Conservation (phyloP, 2,113 vertebrate genomes). For the Sander vitreus region DNA sequence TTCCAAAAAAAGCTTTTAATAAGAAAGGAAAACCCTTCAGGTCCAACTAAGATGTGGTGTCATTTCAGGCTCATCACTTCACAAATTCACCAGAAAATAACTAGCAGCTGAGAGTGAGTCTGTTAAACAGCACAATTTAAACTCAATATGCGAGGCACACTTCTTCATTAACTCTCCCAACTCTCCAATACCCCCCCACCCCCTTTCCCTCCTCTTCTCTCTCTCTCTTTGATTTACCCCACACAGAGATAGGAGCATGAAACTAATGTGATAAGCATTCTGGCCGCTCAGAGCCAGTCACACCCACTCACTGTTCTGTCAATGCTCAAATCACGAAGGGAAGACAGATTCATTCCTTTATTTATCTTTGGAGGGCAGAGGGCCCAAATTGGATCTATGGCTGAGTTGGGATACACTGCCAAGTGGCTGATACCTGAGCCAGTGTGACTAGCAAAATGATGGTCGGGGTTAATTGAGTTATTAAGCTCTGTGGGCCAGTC, state of each 20-base stretch:
- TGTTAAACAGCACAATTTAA: constrained; percentile 71
- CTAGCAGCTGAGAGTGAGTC: constrained; percentile 51
- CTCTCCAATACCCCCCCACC: constrained; percentile 16
- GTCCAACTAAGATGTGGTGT: constrained; percentile 53
- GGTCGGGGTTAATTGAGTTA: constrained; percentile 71
- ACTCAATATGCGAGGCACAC: constrained; percentile 64
- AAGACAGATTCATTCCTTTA: constrained; percentile 62
- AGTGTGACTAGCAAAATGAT: constrained; percentile 59
- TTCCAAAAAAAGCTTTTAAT: constrained; percentile 45
- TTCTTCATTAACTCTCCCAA: constrained; percentile 61
- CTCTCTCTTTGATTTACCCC: constrained; percentile 49
- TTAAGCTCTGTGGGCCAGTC: constrained; percentile 52
- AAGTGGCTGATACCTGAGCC: constrained; percentile 61
- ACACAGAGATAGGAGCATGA: constrained; percentile 52
- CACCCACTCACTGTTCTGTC: constrained; percentile 64
- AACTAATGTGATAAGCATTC: constrained; percentile 64
- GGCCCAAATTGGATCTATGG: constrained; percentile 72
- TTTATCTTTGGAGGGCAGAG: constrained; percentile 70
- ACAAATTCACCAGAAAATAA: constrained; percentile 78
- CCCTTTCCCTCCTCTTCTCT: constrained; percentile 8
- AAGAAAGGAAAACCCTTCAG: constrained; percentile 42
- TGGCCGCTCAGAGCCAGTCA: constrained; percentile 49
- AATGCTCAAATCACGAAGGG: constrained; percentile 59
- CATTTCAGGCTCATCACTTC: constrained; percentile 68
- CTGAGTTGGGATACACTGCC: constrained; percentile 50